Conservation (phyloP, 2,888 invertebrate species). For the Cremastobaeus sp. region DNA sequence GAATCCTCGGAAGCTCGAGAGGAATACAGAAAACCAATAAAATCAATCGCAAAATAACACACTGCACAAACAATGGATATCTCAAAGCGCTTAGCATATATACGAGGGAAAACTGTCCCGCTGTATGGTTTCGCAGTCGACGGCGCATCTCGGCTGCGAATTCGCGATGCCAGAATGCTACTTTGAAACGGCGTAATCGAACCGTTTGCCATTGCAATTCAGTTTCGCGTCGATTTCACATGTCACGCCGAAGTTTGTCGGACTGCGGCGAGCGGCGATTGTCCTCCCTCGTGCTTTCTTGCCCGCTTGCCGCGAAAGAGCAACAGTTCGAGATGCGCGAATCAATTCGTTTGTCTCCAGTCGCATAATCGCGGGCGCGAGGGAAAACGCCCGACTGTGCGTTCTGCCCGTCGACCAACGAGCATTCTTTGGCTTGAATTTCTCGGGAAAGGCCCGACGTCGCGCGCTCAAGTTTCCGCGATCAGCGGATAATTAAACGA, state of each 20-base stretch:
- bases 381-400: no score
- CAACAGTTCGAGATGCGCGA: no score
- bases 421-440: conserved; percentile 20
- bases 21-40: conserved; percentile 68
- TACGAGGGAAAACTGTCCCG: conserved; percentile 71
- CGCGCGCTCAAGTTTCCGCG: conserved; percentile 18
- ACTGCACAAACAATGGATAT: conserved; percentile 67
- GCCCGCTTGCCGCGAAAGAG: no score
- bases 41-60: conserved; percentile 69
- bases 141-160: conserved; percentile 51
- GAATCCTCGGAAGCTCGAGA: conserved; percentile 60
- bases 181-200: conserved; percentile 57
- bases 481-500: conserved; percentile 14
- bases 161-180: conserved; percentile 53
- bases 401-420: no score
- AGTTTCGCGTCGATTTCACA: conserved; percentile 57
- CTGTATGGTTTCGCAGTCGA: conserved; percentile 58
- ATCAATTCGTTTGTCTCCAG: no score
- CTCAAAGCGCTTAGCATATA: conserved; percentile 73
- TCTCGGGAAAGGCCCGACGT: conserved; percentile 8
- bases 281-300: no score
- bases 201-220: conserved; percentile 59
- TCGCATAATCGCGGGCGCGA: no score
- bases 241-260: conserved; percentile 47
- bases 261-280: conserved; percentile 13